These are phyloP conservation scores for Leptinotarsa rubiginosa DNA, from an alignment of 2,888 invertebrate genomes.

Conservation along the genomic window DNA sequence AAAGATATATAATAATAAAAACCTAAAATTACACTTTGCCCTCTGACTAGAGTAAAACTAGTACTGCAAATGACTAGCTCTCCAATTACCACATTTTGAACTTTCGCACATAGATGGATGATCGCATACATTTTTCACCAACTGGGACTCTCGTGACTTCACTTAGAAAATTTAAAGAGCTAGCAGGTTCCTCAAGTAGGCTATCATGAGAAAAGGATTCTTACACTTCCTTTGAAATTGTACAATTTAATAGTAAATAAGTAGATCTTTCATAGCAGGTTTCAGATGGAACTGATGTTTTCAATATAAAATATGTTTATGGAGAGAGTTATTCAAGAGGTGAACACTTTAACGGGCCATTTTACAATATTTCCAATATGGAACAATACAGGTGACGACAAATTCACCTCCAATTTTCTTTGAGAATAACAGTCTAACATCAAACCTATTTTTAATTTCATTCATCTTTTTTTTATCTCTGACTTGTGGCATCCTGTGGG, in stretches of 20 bases:
- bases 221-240: neutral
- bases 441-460: neutral
- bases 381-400: neutral
- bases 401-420: neutral
- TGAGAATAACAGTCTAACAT: neutral
- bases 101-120: neutral
- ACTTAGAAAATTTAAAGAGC: neutral
- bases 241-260: no score
- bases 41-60: conserved; percentile 34
- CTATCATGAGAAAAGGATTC: neutral
- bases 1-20: neutral
- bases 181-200: neutral
- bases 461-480: neutral
- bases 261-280: no score
- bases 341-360: no score
- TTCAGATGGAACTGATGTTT: no score
- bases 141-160: neutral
- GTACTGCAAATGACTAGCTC: conserved; percentile 27
- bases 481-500: neutral
- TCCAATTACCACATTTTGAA: neutral
- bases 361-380: neutral
- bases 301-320: no score
- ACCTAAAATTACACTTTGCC: conserved; percentile 32
- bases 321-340: no score
- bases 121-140: neutral